Conservation (phyloP, 2,888 invertebrate species). For the Lamellibrachia satsuma region DNA sequence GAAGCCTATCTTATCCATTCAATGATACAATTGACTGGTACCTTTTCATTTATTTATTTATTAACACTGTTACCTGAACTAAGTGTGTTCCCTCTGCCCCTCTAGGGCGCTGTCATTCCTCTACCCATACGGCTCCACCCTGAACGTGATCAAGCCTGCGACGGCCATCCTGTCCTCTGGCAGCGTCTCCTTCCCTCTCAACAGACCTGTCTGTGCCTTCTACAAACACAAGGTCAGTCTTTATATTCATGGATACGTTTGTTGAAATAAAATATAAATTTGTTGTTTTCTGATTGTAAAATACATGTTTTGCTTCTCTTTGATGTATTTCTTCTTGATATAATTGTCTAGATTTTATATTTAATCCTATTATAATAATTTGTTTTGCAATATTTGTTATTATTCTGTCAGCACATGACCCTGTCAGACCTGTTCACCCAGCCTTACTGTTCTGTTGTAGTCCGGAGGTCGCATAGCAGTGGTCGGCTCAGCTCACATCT, state of each 20-base stretch:
- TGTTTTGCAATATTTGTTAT: not conserved
- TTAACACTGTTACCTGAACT: not conserved
- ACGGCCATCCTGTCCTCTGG: constrained; percentile 90
- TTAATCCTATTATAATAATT: too few relatives aligned
- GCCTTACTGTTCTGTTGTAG: constrained; percentile 25
- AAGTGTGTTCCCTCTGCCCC: not conserved
- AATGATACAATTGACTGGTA: too few relatives aligned
- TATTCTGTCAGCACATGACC: not conserved
- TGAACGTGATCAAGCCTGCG: constrained; percentile 91
- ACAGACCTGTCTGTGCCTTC: constrained; percentile 84
- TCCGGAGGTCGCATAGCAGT: constrained; percentile 80
- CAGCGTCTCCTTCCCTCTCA: constrained; percentile 91
- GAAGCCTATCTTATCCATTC: too few relatives aligned
- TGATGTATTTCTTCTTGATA: not conserved
- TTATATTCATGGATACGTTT: too few relatives aligned
- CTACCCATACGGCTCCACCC: constrained; percentile 93
- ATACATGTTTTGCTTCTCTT: not conserved
- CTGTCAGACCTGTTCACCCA: not conserved
- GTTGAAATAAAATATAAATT: too few relatives aligned
- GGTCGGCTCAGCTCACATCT: constrained; percentile 90
- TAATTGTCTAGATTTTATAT: too few relatives aligned
- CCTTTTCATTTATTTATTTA: not conserved
- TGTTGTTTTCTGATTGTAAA: constrained; percentile 8
- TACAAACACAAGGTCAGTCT: constrained; percentile 67
- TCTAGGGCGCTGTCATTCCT: constrained; percentile 77